phyloP scores from a whole-genome alignment of 30 jellyfish, hydroid and myxozoan species.

The Cassiopea xamachana region DNA sequence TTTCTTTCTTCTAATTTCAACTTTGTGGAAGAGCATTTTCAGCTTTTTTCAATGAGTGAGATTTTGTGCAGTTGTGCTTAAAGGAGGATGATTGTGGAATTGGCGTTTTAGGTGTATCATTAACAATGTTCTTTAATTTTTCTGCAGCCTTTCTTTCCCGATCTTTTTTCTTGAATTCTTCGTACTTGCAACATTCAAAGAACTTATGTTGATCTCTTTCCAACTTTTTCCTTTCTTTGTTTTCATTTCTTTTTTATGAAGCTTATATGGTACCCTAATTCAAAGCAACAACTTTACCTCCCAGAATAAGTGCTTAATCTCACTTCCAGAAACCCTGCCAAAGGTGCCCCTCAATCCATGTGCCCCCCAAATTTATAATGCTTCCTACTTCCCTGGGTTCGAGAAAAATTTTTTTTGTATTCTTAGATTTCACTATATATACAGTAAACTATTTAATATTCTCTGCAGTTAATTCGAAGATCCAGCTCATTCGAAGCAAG shows the following conservation, averaged over 20 bases:
- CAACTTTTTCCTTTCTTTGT: not conserved
- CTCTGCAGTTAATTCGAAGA: no score
- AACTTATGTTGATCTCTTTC: not conserved
- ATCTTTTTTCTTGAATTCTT: not conserved
- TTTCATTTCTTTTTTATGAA: not conserved
- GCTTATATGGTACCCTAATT: conserved; percentile 3
- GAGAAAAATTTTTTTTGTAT: no score
- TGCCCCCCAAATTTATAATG: no score
- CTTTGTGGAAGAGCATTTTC: conserved; percentile 55
- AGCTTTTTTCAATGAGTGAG: conserved; percentile 37
- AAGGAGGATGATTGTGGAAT: conserved; percentile 3
- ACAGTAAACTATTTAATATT: no score
- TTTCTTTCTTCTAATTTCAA: conserved; percentile 28
- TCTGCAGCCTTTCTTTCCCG: conserved; percentile 21
- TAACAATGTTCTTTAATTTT: not conserved
- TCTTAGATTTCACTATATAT: no score
- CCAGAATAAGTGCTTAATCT: no score
- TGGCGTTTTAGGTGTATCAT: conserved; percentile 2
- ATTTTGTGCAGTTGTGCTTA: conserved; percentile 44
- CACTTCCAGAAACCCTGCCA: no score
- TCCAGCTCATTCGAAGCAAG: no score
- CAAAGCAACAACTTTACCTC: conserved; percentile 12
- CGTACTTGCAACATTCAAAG: not conserved
- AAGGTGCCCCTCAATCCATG: no score
- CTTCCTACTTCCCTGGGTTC: no score